Conservation (phyloP, 2,113 vertebrate genomes). For the Gambusia affinis region DNA sequence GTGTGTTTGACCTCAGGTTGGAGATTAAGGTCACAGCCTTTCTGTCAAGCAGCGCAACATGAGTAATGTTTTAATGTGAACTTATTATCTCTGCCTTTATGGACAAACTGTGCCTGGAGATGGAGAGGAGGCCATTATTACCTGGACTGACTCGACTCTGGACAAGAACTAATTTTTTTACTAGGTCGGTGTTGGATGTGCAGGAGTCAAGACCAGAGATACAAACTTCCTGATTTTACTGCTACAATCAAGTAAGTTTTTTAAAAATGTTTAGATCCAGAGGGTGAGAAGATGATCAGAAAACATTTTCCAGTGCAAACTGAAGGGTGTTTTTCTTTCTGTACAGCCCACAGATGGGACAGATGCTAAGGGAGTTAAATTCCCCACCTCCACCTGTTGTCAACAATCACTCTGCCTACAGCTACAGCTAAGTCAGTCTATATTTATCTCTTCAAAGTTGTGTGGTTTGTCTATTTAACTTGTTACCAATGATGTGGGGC, state of each 20-base stretch:
- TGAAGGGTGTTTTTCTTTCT: not conserved
- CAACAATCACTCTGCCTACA: too few species aligned
- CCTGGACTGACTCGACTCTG: not conserved
- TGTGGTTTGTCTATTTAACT: too few species aligned
- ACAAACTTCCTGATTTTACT: too few species aligned
- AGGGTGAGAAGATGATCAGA: not conserved
- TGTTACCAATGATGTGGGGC: too few species aligned
- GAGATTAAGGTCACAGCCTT: constrained; percentile 60
- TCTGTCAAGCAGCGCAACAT: constrained; percentile 53
- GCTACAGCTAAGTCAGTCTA: too few species aligned
- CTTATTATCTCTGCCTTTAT: constrained; percentile 34
- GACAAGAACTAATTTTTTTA: not conserved
- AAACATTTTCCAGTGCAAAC: not conserved
- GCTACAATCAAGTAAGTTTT: too few species aligned
- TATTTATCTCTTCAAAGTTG: too few species aligned
- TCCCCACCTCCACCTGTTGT: too few species aligned
- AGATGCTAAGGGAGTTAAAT: too few species aligned
- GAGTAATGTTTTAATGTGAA: constrained; percentile 62
- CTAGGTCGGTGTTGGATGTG: not conserved
- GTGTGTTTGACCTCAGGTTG: constrained; percentile 55
- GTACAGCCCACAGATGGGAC: not conserved
- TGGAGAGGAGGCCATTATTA: constrained; percentile 2
- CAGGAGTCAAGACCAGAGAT: too few species aligned
- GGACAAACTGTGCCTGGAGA: constrained; percentile 37
- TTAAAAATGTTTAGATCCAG: too few species aligned